These are phyloP conservation scores for Bibio marci DNA, from an alignment of 2,888 invertebrate genomes.

Conservation along the genomic window DNA sequence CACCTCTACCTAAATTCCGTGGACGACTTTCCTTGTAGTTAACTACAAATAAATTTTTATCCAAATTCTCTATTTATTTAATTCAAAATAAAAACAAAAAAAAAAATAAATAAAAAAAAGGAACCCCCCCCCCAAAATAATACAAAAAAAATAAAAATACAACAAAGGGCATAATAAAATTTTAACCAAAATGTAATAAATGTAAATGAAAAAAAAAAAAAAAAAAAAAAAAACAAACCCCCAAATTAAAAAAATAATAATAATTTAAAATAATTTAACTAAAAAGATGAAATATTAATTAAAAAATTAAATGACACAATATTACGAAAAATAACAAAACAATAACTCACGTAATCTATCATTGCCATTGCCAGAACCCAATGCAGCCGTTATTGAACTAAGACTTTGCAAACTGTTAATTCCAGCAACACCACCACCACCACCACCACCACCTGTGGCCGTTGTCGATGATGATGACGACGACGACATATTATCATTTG, in stretches of 20 bases:
- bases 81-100: too few species aligned
- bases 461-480: constrained; percentile 11
- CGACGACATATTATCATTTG: constrained; percentile 3
- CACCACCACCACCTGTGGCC: constrained; percentile 1
- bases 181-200: too few species aligned
- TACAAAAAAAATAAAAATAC: constrained; percentile 1
- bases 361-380: constrained; percentile 17
- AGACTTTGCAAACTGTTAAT: constrained; percentile 27
- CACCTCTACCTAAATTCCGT: constrained; percentile 68
- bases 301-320: too few species aligned
- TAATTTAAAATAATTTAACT: not conserved
- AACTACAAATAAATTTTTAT: constrained; percentile 2
- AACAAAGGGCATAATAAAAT: too few species aligned
- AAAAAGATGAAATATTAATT: not conserved
- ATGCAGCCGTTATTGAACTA: constrained; percentile 28
- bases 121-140: not conserved
- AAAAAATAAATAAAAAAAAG: too few species aligned
- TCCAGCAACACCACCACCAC: constrained; percentile 10
- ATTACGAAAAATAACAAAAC: constrained; percentile 1
- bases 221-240: too few species aligned
- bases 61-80: too few species aligned
- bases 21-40: constrained; percentile 56
- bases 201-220: constrained; percentile 5
- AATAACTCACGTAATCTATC: constrained; percentile 6
- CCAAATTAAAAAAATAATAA: not conserved